Base-by-base conservation (phyloP, 1,140 invertebrate genomes). In the Platyscapa corneri region DNA sequence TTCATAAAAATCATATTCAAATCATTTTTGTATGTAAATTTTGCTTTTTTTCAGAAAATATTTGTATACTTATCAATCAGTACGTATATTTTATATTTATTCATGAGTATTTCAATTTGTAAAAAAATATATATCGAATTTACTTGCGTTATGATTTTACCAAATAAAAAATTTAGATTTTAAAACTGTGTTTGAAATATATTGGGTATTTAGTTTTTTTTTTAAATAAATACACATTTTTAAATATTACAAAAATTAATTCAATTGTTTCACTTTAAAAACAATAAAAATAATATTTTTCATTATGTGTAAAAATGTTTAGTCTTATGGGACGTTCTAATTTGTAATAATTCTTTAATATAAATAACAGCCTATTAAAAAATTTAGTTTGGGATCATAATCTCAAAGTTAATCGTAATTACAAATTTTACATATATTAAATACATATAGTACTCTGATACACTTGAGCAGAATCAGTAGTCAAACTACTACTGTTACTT, bases 361-460 rank as follows among this genome's bases (percentile, higher is more conserved):
- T 74, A 34, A 32, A 39, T 49, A n/a, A 74, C 27, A 74, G 27
- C 32, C 16, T 49, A n/a, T 32, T 82, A 3, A 18, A 1, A 46
- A 37, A 27, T 30, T 14, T 16, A 23, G 37, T 6, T 76, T 39
- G 39, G 20, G 16, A 79, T 76, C 56, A 49, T 32, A 30, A 79
- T 65, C 18, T 39, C 8, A 79, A 56, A 7, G 5, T 3, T 37
- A 46, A 56, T 56, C 46, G 32, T 60, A 39, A 42, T 79, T 72
- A 14, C 34, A 20, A 78, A 8, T 42, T 65, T 39, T 46, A 32
- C 20, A 72, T 77, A 23, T 20, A 86, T 87, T 64, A 88, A 83
- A 90, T 89, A 81, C 89, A 90, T 75, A 88, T 90, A 37, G 87
- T 86, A 23, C 77, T 86, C 5, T 84, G 34, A 64, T 87, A 88